phyloP scores from a whole-genome alignment of 1,140 invertebrate genomes.

The Macrobrachium nipponense region DNA sequence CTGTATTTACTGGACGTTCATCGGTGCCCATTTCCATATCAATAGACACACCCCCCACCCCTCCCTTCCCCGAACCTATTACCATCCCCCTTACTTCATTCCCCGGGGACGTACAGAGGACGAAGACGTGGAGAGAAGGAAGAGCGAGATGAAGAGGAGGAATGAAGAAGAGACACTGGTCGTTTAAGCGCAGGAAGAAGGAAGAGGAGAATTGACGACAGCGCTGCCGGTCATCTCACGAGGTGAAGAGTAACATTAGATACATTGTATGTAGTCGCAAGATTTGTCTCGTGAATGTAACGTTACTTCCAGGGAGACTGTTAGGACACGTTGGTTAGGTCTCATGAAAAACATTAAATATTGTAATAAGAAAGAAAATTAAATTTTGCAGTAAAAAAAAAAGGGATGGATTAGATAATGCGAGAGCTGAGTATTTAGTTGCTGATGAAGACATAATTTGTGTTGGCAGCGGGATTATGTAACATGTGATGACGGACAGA shows the following conservation, averaged over 20 bases:
- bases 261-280: too few relatives aligned
- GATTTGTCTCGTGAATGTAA: too few relatives aligned
- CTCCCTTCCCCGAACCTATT: background rate
- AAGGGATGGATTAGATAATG: too few relatives aligned
- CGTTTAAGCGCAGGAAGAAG: background rate
- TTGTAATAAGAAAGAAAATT: too few relatives aligned
- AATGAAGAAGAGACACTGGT: background rate
- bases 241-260: background rate
- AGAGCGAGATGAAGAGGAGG: background rate
- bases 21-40: slow-evolving; percentile 30
- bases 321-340: too few relatives aligned
- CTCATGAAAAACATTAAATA: too few relatives aligned
- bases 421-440: too few relatives aligned
- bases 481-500: too few relatives aligned
- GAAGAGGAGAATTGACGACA: background rate
- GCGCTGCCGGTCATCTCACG: background rate
- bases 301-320: too few relatives aligned
- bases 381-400: too few relatives aligned
- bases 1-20: slow-evolving; percentile 27
- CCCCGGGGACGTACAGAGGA: background rate
- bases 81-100: background rate
- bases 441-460: too few relatives aligned
- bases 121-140: background rate
- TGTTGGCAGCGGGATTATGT: too few relatives aligned
- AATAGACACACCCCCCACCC: slow-evolving; percentile 4